A percentile compares a stretch with the other conserved stretches of the same genome.
These are phyloP conservation scores for Criorhina ranunculi DNA, from an alignment of 2,888 invertebrate species.

Conservation along the genomic window DNA sequence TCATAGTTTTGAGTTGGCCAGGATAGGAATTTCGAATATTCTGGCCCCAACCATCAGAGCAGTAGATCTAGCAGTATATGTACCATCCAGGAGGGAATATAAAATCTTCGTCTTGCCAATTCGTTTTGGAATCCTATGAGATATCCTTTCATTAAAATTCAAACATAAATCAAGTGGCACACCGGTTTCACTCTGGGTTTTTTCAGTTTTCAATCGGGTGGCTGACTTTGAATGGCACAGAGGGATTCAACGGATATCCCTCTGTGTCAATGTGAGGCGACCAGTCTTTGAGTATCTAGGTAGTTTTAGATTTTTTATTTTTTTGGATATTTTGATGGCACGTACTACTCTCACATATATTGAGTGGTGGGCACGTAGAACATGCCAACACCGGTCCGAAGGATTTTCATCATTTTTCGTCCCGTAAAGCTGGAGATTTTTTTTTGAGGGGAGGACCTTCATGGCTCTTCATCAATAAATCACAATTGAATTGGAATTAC, in stretches of 20 bases:
- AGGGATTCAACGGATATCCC: slow-evolving; percentile 48
- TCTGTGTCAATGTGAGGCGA: slow-evolving; percentile 51
- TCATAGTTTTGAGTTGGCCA: slow-evolving; percentile 26
- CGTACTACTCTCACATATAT: slow-evolving; percentile 41
- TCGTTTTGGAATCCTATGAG: slow-evolving; percentile 51
- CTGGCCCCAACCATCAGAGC: not conserved
- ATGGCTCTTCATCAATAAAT: slow-evolving; percentile 64
- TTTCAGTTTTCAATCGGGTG: slow-evolving; percentile 21
- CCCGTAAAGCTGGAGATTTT: slow-evolving; percentile 39
- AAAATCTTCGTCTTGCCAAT: slow-evolving; percentile 55
- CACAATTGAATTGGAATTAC: slow-evolving; percentile 75
- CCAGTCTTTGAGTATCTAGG: slow-evolving; percentile 27
- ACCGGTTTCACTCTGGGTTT: slow-evolving; percentile 24
- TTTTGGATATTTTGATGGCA: slow-evolving; percentile 18
- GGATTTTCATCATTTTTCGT: slow-evolving; percentile 55
- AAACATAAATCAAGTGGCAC: slow-evolving; percentile 72
- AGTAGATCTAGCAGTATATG: not conserved
- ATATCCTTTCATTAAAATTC: slow-evolving; percentile 73
- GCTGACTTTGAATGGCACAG: slow-evolving; percentile 40
- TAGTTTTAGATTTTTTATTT: slow-evolving; percentile 27
- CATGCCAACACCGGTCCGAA: slow-evolving; percentile 57
- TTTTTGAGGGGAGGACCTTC: slow-evolving; percentile 26
- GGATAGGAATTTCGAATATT: slow-evolving; percentile 29
- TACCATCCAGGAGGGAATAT: slow-evolving; percentile 26
- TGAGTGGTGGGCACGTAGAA: slow-evolving; percentile 45